Evolutionary conservation across 2,113 vertebrate genomes (phyloP).

Genomic region (Ardeotis arabs): DNA sequence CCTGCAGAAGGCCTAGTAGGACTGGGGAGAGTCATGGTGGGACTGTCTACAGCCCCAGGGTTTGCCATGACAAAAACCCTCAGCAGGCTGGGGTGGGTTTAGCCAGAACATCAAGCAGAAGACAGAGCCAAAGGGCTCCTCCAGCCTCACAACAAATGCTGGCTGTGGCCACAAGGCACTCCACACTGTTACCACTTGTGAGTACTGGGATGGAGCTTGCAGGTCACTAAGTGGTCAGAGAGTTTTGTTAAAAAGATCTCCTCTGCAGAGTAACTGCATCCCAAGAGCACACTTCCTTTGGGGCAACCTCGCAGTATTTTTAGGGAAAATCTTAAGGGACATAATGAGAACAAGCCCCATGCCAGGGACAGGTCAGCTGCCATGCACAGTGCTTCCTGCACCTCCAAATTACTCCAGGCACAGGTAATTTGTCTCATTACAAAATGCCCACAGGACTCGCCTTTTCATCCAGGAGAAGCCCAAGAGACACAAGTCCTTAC

Average conservation of each 20-base stretch:
- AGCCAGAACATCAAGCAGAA: not conserved
- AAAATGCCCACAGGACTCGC: not conserved
- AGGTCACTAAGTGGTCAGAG: not conserved
- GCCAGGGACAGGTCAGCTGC: not conserved
- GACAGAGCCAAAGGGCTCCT: not conserved
- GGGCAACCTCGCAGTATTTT: not conserved
- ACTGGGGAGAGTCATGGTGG: not conserved
- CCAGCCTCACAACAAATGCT: not conserved
- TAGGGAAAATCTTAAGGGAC: not conserved
- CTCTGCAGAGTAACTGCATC: not conserved
- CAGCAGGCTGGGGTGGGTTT: not conserved
- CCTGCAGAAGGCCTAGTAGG: not conserved
- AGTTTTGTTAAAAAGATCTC: not conserved
- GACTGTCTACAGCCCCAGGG: not conserved
- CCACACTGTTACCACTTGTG: fast-evolving
- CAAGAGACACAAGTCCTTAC: not conserved
- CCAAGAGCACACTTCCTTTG: not conserved
- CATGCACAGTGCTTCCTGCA: not conserved
- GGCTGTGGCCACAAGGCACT: not conserved
- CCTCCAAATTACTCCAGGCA: not conserved
- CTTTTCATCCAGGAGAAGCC: not conserved
- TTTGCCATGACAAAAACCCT: not conserved
- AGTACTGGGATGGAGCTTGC: not conserved
- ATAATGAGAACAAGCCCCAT: not conserved
- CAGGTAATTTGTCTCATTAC: not conserved